Conservation (phyloP, 2,888 invertebrate genomes). For the Orthonychiurus folsomi region DNA sequence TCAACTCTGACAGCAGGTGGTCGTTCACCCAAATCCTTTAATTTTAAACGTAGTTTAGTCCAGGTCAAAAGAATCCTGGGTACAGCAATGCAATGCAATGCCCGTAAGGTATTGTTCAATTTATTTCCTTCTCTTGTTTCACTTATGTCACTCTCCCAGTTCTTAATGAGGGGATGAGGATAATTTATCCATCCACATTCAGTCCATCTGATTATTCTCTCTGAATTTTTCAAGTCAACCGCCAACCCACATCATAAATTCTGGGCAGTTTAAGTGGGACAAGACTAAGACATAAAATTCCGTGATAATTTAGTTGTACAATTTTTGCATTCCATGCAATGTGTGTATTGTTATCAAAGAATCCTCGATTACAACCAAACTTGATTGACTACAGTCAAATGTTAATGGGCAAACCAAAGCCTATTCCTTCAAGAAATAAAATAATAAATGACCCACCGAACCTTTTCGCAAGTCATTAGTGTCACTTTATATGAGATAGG, state of each 20-base stretch:
- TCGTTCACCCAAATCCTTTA: too few relatives aligned
- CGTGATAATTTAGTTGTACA: not conserved
- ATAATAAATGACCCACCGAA: not conserved
- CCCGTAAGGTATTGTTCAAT: not conserved
- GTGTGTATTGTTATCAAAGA: not conserved
- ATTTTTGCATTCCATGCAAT: not conserved
- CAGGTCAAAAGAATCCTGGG: too few relatives aligned
- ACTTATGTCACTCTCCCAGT: not conserved
- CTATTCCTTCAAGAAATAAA: not conserved
- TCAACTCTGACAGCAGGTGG: too few relatives aligned
- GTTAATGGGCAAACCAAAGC: too few relatives aligned
- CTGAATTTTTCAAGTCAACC: not conserved
- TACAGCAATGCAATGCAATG: too few relatives aligned
- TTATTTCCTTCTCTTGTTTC: not conserved
- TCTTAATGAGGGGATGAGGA: not conserved
- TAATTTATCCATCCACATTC: not conserved
- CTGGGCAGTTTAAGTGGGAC: not conserved
- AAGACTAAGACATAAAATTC: not conserved
- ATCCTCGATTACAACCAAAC: not conserved
- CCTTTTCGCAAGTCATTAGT: not conserved
- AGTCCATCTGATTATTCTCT: not conserved
- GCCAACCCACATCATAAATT: not conserved
- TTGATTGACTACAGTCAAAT: too few relatives aligned
- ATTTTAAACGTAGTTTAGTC: too few relatives aligned
- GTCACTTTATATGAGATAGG: not conserved